A percentile compares a stretch with the other conserved stretches of the same genome.
Conservation (phyloP, 23 tunicate genomes). For the Styela clava region DNA sequence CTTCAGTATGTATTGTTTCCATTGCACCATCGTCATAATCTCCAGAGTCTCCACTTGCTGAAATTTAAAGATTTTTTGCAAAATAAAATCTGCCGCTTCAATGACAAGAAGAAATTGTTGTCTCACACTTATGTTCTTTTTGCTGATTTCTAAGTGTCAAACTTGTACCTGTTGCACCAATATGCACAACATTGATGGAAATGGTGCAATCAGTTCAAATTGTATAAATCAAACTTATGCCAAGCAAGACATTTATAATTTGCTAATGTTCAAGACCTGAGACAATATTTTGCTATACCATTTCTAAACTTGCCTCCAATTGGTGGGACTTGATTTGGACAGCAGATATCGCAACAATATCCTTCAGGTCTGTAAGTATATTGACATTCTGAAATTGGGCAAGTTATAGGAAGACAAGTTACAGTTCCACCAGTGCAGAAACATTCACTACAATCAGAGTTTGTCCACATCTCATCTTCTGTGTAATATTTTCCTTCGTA, state of each 20-base stretch:
- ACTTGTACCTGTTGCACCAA: too few species aligned
- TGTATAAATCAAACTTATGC: too few species aligned
- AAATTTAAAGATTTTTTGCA: not conserved
- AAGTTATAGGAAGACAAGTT: constrained; percentile 43
- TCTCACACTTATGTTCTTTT: too few species aligned
- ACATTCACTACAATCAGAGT: constrained; percentile 55
- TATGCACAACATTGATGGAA: too few species aligned
- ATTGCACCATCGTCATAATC: constrained; percentile 15
- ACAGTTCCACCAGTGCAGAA: constrained; percentile 51
- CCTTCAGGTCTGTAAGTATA: constrained; percentile 63
- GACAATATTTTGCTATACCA: too few species aligned
- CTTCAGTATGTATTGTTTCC: constrained; percentile 7
- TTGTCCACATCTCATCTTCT: constrained; percentile 70
- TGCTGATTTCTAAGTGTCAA: too few species aligned
- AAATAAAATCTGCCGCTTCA: not conserved
- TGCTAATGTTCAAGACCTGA: too few species aligned
- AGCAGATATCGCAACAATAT: constrained; percentile 82
- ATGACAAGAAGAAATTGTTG: too few species aligned
- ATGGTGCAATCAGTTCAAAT: too few species aligned
- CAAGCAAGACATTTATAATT: too few species aligned
- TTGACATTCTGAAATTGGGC: constrained; percentile 52
- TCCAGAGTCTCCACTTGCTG: not conserved
- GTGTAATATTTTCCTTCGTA: constrained; percentile 32
- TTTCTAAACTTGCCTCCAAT: not conserved
- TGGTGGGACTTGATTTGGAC: constrained; percentile 42